Evolutionary conservation across 2,888 invertebrate species (phyloP).

Genomic region (Antitype chi): DNA sequence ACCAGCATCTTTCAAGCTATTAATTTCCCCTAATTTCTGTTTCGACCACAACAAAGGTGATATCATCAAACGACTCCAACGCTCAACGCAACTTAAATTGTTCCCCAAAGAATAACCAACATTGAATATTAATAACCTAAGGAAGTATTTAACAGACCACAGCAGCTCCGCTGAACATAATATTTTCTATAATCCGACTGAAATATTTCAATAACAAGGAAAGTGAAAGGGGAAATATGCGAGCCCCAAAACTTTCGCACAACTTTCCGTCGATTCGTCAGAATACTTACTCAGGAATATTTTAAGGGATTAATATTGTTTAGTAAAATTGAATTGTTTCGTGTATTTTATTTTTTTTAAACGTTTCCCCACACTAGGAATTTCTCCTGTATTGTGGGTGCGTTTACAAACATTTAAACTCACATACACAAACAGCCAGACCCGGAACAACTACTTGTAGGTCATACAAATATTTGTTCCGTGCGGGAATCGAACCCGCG

Average conservation of each 20-base stretch:
- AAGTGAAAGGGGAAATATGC: slow-evolving; percentile 63
- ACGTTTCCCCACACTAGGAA: too few relatives aligned
- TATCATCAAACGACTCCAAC: slow-evolving; percentile 30
- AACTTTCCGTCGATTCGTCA: slow-evolving; percentile 62
- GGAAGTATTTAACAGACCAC: slow-evolving; percentile 52
- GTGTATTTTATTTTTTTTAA: too few relatives aligned
- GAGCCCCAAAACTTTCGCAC: slow-evolving; percentile 56
- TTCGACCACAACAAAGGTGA: slow-evolving; percentile 38
- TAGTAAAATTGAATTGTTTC: slow-evolving; percentile 17
- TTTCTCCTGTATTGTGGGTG: too few relatives aligned
- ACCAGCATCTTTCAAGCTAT: neutral
- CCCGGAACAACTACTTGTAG: too few relatives aligned
- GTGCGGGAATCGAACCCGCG: too few relatives aligned
- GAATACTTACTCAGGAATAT: slow-evolving; percentile 61
- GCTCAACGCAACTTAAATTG: slow-evolving; percentile 28
- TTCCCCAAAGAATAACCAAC: slow-evolving; percentile 27
- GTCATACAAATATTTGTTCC: too few relatives aligned
- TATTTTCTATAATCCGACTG: slow-evolving; percentile 54
- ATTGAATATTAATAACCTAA: slow-evolving; percentile 47
- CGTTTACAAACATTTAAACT: too few relatives aligned
- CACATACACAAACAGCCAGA: too few relatives aligned
- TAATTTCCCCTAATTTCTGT: neutral
- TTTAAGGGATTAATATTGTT: slow-evolving; percentile 52
- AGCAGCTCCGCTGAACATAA: slow-evolving; percentile 44
- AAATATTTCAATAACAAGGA: slow-evolving; percentile 67